Conservation (phyloP, 1,140 invertebrate species). For the Luehdorfia chinensis region DNA sequence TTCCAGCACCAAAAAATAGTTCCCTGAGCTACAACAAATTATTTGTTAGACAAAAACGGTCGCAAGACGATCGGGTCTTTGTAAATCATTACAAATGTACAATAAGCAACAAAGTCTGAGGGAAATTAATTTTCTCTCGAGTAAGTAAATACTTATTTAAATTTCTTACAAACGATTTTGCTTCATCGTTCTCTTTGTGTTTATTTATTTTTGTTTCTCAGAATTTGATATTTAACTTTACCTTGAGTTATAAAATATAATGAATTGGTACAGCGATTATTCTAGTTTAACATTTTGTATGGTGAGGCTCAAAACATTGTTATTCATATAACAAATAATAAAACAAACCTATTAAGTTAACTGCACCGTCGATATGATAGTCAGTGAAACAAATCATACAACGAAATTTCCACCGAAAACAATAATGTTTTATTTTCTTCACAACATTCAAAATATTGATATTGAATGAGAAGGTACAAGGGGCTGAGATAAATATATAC, state of each 20-base stretch:
- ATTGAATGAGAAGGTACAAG: too few relatives aligned
- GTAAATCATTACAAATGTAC: slow-evolving; percentile 2
- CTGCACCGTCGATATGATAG: slow-evolving; percentile 31
- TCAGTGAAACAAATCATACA: slow-evolving; percentile 50
- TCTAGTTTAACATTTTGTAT: too few relatives aligned
- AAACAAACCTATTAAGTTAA: slow-evolving; percentile 62
- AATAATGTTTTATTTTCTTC: too few relatives aligned
- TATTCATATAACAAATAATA: too few relatives aligned
- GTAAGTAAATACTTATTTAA: slow-evolving; percentile 7
- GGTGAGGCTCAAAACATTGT: too few relatives aligned
- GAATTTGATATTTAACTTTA: too few relatives aligned
- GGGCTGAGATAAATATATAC: too few relatives aligned
- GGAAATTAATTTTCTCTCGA: slow-evolving; percentile 8
- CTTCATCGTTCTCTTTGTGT: too few relatives aligned
- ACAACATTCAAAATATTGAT: too few relatives aligned
- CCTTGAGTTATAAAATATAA: too few relatives aligned
- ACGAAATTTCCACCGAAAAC: slow-evolving; percentile 55
- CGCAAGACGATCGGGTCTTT: slow-evolving; percentile 3
- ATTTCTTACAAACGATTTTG: slow-evolving; percentile 5
- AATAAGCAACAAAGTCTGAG: slow-evolving; percentile 7
- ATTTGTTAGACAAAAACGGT: slow-evolving; percentile 20
- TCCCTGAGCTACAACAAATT: slow-evolving; percentile 28
- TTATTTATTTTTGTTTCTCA: too few relatives aligned
- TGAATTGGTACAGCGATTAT: too few relatives aligned
- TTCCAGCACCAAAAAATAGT: slow-evolving; percentile 56